phyloP scores from a whole-genome alignment of 2,888 invertebrate species.

The Polydrusus pterygomalis region DNA sequence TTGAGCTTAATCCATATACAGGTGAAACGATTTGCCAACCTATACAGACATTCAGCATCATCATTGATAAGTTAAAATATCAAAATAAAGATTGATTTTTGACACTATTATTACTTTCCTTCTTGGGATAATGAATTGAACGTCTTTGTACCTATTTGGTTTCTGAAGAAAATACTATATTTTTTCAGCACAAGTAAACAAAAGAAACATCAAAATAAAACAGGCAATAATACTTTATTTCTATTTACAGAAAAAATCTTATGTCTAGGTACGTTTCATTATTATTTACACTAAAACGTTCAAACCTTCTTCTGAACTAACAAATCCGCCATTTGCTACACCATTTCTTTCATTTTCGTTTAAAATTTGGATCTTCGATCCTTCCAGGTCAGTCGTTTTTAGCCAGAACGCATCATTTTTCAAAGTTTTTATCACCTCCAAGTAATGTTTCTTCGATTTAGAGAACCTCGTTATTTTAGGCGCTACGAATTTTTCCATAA shows the following conservation, averaged over 20 bases:
- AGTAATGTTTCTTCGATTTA: constrained; percentile 57
- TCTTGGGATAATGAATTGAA: too few species aligned
- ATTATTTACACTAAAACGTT: background rate
- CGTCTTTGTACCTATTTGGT: too few species aligned
- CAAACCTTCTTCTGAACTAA: constrained; percentile 43
- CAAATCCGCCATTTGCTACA: constrained; percentile 57
- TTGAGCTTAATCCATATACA: too few species aligned
- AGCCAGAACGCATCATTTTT: constrained; percentile 58
- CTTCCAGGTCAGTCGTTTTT: constrained; percentile 32
- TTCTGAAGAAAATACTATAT: too few species aligned
- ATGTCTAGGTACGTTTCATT: background rate
- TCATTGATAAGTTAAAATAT: too few species aligned
- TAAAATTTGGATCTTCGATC: constrained; percentile 27
- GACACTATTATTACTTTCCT: too few species aligned
- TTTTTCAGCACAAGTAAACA: too few species aligned
- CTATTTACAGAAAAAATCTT: background rate
- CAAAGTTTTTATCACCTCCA: constrained; percentile 57
- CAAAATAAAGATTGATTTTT: too few species aligned
- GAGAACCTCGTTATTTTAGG: constrained; percentile 70
- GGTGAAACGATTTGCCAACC: too few species aligned
- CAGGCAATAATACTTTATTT: constrained; percentile 30
- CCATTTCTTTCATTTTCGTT: constrained; percentile 49
- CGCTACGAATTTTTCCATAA: constrained; percentile 74
- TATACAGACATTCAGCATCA: too few species aligned
- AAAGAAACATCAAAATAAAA: background rate